Conservation (phyloP, 2,888 invertebrate species). For the Zygothrica quintamaculata region DNA sequence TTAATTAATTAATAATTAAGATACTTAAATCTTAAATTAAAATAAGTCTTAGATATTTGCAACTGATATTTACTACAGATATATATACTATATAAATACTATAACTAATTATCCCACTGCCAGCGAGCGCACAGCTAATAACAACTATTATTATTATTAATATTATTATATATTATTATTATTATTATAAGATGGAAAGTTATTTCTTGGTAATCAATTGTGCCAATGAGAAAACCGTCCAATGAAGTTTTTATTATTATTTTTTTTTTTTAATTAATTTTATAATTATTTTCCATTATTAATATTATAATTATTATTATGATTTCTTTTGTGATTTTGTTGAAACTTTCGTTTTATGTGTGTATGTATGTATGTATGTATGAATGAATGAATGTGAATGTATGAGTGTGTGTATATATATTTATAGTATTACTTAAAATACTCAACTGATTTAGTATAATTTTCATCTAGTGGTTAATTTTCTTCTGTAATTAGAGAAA, state of each 20-base stretch:
- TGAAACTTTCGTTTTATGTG: constrained; percentile 39
- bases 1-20: constrained; percentile 12
- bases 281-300: constrained; percentile 5
- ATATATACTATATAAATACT: constrained; percentile 9
- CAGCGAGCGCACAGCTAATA: constrained; percentile 9
- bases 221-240: constrained; percentile 21
- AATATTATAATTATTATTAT: constrained; percentile 7
- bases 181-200: not conserved
- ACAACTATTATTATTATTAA: not conserved
- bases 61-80: constrained; percentile 25
- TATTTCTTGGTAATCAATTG: too few relatives aligned
- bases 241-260: constrained; percentile 15
- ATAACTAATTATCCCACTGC: constrained; percentile 21
- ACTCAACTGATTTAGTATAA: constrained; percentile 72
- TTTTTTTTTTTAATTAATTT: constrained; percentile 10
- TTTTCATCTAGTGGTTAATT: constrained; percentile 51
- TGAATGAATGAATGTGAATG: too few relatives aligned
- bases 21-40: constrained; percentile 14
- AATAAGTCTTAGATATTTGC: too few relatives aligned
- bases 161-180: not conserved
- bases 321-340: constrained; percentile 72
- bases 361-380: constrained; percentile 24
- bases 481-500: constrained; percentile 28
- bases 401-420: constrained; percentile 39
- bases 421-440: constrained; percentile 65